A percentile compares a stretch with the other conserved stretches of the same genome.
Evolutionary conservation across 2,888 invertebrate species (phyloP).

Genomic region (Epistrophe grossulariae): DNA sequence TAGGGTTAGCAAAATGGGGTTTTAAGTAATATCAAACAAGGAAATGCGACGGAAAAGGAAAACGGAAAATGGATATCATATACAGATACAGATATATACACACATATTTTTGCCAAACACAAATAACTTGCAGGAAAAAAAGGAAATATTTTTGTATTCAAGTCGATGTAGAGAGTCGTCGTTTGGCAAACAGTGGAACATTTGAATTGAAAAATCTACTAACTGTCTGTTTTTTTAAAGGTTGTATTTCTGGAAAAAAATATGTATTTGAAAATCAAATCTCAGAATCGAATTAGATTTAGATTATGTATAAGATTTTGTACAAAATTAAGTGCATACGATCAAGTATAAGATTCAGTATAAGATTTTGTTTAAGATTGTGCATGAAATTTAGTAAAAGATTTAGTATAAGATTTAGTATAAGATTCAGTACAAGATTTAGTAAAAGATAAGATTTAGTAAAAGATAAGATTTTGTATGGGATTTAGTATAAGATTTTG

Average conservation of each 20-base stretch:
- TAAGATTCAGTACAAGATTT: no score
- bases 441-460: no score
- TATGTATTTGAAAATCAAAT: no score
- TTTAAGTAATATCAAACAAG: slow-evolving; percentile 42
- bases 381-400: no score
- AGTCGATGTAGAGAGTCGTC: not conserved
- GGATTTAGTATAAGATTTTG: no score
- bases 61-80: slow-evolving; percentile 53
- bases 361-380: no score
- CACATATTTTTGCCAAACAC: slow-evolving; percentile 16
- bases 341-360: no score
- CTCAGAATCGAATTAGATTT: not conserved
- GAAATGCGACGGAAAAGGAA: slow-evolving; percentile 63
- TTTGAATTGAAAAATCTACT: not conserved
- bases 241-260: no score
- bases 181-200: not conserved
- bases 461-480: no score
- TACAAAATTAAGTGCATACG: no score
- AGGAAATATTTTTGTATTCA: slow-evolving; percentile 2
- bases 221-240: not conserved
- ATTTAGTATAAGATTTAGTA: no score
- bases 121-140: slow-evolving; percentile 34
- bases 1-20: slow-evolving; percentile 8
- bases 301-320: no score
- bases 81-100: not conserved